Base-by-base conservation (phyloP, 2,888 invertebrate genomes). In the Cetonia aurata region DNA sequence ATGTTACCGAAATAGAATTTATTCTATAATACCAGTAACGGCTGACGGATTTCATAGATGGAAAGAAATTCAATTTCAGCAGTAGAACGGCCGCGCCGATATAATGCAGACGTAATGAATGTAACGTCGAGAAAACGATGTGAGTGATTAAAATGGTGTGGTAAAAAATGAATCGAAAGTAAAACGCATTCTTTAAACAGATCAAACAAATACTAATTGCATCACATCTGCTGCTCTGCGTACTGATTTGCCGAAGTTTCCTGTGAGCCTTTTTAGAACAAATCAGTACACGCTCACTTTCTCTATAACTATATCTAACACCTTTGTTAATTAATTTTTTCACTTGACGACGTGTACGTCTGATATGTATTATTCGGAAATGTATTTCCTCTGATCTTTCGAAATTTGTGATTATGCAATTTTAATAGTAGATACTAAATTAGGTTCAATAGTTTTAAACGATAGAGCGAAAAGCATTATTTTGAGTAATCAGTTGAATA, bases 141-240 rank as follows among this genome's bases (percentile, higher is more conserved):
- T 9, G 17, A 25, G 25, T 60, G 60, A 65, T 65, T 65, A 48
- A 50, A 19, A 8, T 10, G 41, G 10, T 65, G 37, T 50, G 13
- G 1, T 50, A 31, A 62, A 57, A 19, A 57, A 57, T 12, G 57
- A 57, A 33, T 50, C 50, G 62, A 65, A 50, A 65, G 62, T 50
- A 65, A 52, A 50, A 65, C 50, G 62, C 60, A 65, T 50, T 50
- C 50, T 50, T 12, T 15, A 65, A 65, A 37, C 19, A 52, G 15
- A 50, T 48, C 48, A 46, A 17, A 50, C 50, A 65, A 65, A 50
- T 50, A 25, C 25, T 25, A 13, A 50, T 65, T 65, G 50, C 62
- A 31, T 50, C 50, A 65, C 13, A 37, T 65, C 50, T 37, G 50
- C 37, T 8, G 37, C 8, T n/a, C n/a, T 37, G 10, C 37, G 3